Evolutionary conservation across 1,140 invertebrate species (phyloP), one percentile per base, ranked within the genome.

Genomic region (Anastrepha ludens): DNA sequence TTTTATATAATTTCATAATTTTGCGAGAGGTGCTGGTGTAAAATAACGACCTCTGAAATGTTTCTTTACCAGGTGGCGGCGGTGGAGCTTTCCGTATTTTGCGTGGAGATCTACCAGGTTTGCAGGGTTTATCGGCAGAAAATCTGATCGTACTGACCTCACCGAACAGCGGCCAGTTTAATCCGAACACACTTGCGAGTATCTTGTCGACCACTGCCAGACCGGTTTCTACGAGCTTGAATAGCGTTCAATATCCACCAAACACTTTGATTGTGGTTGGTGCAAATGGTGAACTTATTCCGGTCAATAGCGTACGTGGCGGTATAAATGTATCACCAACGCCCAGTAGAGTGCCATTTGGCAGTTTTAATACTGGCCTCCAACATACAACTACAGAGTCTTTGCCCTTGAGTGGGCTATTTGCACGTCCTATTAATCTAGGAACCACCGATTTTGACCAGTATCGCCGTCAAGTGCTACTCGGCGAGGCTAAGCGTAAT

Each of bases 401-500:
- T 0, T 50, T 47, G 60, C 20, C 86, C 39, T 62, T 64, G 8
- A 29, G 59, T 13, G 60, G 29, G 44, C 13, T 67, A 67, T 50
- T 9, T 50, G 17, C 47, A 29, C 44, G 47, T 29, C 47, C 86
- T 41, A n/a, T 64, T 58, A 39, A 60, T 47, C 5, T 64, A 41
- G 86, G 86, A 4, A 67, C 47, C 8, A 87, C 64, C 4, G 86
- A 87, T 87, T 87, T 87, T 20, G 17, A 17, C 2, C 60, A 87
- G 5, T 87, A 67, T 64, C 86, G 62, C 39, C 86, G 86, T 2
- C 58, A 67, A 7, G 60, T 87, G 6, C n/a, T 87, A 15, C 64
- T 87, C 2, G 86, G 86, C 9, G 86, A 87, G 41, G 86, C 86
- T 8, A 87, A 87, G 60, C 86, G 20, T 13, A 87, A 87, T 64